Base-by-base conservation (phyloP, 2,113 vertebrate species). In the Ammodytes dubius region DNA sequence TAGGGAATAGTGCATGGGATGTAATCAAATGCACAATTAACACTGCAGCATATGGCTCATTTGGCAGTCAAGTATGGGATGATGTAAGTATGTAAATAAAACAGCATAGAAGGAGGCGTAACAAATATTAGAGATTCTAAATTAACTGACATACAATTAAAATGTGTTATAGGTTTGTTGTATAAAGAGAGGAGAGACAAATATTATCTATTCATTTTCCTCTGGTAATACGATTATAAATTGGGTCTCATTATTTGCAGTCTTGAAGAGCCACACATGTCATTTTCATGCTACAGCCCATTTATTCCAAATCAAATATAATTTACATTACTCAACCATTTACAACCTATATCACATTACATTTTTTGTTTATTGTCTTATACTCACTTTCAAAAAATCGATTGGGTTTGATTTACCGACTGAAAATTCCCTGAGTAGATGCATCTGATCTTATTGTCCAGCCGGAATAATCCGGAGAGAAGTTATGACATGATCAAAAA, bases 21-120 rank as follows among this genome's bases (percentile, higher is more conserved):
- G 60, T 79, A 83, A 89, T 91, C 85, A 89, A 86, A 82, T 65
- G 74, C 77, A 71, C 83, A 89, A 91, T 91, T 89, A 89, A 85
- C 77, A 83, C 45, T 15, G 75, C 63, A 64, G 86, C 90, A 89
- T 87, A 89, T 88, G 90, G 87, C 74, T 77, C 57, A 66, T 49
- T 54, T 90, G 86, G 87, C 88, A 90, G 72, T 45, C 39, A 40
- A 50, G 37, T 59, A 9, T 15, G 52, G 57, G 39, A 79, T 66
- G 65, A 70, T 75, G 35, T 64, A 67, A 71, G 58, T 64, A 58
- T 77, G 57, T 74, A 83, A 78, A 85, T 84, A 60, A 1, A 49
- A 76, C 50, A 61, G 56, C 27, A 58, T 47, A 67, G 11, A 14
- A 61, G 42, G 13, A 43, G 14, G 19, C 27, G 15, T 1, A 6